Conservation (phyloP, 2,797 vertebrate species). For the Oophaga sylvatica region DNA sequence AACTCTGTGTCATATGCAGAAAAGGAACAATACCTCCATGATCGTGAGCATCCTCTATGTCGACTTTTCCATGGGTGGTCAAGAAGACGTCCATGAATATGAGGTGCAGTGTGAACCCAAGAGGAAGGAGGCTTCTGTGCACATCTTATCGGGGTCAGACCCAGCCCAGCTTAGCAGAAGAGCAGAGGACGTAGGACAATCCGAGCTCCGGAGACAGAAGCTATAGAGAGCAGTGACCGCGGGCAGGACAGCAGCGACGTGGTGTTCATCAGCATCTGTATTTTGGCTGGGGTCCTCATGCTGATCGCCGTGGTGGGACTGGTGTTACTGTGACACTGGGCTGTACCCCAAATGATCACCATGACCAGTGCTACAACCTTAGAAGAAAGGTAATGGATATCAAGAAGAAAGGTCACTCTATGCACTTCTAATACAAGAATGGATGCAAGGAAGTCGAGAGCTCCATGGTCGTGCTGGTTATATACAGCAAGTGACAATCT, state of each 20-base stretch:
- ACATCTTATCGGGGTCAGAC: constrained; percentile 82
- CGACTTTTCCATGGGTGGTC: constrained; percentile 78
- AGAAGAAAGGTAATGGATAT: neutral
- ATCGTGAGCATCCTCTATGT: constrained; percentile 92
- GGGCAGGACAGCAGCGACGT: constrained; percentile 90
- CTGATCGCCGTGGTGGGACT: constrained; percentile 91
- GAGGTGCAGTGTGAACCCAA: constrained; percentile 91
- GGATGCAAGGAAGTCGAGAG: neutral
- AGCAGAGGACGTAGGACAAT: constrained; percentile 76
- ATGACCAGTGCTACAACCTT: neutral
- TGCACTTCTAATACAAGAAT: neutral
- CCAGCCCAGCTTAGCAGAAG: constrained; percentile 76
- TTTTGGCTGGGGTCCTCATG: constrained; percentile 95
- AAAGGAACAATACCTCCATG: constrained; percentile 87
- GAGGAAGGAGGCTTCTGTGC: constrained; percentile 85
- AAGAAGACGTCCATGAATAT: constrained; percentile 83
- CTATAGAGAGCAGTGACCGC: constrained; percentile 61
- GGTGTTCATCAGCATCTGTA: constrained; percentile 94
- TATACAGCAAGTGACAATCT: neutral
- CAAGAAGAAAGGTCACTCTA: neutral
- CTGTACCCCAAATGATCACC: neutral
- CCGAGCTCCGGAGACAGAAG: constrained; percentile 61
- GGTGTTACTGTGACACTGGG: constrained; percentile 81
- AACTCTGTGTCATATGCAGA: constrained; percentile 75
- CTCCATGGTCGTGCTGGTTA: neutral